phyloP scores from a whole-genome alignment of 2,797 vertebrate species.

The Odontamblyopus rebecca region DNA sequence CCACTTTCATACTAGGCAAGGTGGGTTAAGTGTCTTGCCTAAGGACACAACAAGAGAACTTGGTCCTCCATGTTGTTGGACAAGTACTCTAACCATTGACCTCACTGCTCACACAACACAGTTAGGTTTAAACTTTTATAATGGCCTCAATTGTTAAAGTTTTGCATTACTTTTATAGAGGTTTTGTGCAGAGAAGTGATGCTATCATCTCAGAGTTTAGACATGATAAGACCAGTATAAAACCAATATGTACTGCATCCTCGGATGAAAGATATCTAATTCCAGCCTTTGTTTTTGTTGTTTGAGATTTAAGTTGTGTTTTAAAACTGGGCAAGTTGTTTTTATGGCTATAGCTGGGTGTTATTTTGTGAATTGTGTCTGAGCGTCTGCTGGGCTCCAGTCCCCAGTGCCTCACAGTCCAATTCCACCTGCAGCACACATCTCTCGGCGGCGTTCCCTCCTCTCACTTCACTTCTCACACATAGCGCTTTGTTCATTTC shows the following conservation, averaged over 20 bases:
- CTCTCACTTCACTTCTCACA: conserved; percentile 59
- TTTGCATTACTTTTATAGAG: background rate
- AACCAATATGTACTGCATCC: conserved; percentile 1
- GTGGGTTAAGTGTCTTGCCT: too few species aligned
- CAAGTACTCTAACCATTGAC: background rate
- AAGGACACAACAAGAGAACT: too few species aligned
- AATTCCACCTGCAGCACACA: conserved; percentile 67
- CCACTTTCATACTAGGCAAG: too few species aligned
- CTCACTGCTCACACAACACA: background rate
- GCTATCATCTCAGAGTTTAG: conserved; percentile 1
- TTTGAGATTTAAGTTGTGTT: conserved; percentile 36
- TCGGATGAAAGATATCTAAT: conserved; percentile 1
- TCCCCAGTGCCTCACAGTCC: conserved; percentile 56
- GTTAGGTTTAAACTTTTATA: background rate
- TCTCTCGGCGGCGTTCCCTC: conserved; percentile 53
- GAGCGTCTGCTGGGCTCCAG: conserved; percentile 41
- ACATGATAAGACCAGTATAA: background rate
- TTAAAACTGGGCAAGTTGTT: conserved; percentile 22
- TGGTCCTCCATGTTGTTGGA: too few species aligned
- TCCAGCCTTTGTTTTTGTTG: conserved; percentile 8
- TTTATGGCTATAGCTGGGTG: conserved; percentile 21
- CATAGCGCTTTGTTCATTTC: conserved; percentile 66
- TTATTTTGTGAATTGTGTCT: conserved; percentile 33
- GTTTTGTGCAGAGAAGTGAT: background rate
- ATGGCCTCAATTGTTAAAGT: background rate